phyloP scores from a whole-genome alignment of 1,140 invertebrate species.

The Sinonovacula constricta region DNA sequence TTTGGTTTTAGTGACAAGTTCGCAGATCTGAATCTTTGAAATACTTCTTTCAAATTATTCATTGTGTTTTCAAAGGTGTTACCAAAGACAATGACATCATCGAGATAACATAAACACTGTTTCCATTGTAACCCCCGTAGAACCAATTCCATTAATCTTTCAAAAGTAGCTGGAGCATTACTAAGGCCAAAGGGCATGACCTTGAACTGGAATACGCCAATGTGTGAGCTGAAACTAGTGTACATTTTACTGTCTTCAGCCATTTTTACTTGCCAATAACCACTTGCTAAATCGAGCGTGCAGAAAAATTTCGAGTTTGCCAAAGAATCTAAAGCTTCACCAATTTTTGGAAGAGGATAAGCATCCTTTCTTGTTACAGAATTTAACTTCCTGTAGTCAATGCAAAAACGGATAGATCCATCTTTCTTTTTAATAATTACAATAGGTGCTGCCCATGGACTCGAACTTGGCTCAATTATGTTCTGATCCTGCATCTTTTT shows the following conservation, averaged over 20 bases:
- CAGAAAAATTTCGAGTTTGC: conserved; percentile 74
- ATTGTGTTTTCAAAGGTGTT: conserved; percentile 31
- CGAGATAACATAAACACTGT: conserved; percentile 46
- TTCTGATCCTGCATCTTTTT: conserved; percentile 51
- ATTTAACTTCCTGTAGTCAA: conserved; percentile 77
- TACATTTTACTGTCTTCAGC: conserved; percentile 44
- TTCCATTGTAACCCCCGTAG: conserved; percentile 48
- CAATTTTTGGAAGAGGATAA: conserved; percentile 57
- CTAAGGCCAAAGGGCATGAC: conserved; percentile 62
- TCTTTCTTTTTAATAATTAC: conserved; percentile 79
- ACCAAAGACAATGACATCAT: conserved; percentile 55
- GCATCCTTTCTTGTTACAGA: conserved; percentile 45
- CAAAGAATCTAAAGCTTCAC: conserved; percentile 39
- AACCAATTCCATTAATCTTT: conserved; percentile 62
- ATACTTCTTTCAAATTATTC: conserved; percentile 42
- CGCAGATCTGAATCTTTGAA: conserved; percentile 7
- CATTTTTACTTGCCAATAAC: conserved; percentile 79
- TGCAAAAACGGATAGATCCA: conserved; percentile 79
- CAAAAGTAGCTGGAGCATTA: conserved; percentile 64
- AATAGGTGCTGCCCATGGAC: conserved; percentile 76
- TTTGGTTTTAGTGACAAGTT: conserved; percentile 45
- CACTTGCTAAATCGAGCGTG: conserved; percentile 78
- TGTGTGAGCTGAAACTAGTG: conserved; percentile 42
- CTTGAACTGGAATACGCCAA: conserved; percentile 50
- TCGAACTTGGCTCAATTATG: conserved; percentile 61